These are phyloP conservation scores for Eupsittula cactorum DNA, from an alignment of 2,113 vertebrate species.

Conservation along the genomic window DNA sequence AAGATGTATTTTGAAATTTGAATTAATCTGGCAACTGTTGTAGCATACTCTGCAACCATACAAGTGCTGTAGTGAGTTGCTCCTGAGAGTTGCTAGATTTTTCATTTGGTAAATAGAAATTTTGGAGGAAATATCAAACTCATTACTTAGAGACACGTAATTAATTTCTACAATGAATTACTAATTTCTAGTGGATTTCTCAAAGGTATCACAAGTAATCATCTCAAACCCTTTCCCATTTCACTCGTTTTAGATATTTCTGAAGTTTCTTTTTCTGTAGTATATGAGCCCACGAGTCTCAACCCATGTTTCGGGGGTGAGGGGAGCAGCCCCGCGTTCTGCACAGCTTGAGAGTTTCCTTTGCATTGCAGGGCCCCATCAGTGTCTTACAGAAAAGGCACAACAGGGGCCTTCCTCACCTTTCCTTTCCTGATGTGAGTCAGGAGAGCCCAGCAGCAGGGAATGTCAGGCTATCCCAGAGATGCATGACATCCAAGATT, in stretches of 20 bases:
- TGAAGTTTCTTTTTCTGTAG: background rate
- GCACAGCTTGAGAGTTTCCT: background rate
- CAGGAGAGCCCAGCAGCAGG: background rate
- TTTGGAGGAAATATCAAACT: background rate
- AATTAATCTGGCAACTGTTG: background rate
- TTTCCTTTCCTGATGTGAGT: background rate
- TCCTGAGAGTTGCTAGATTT: background rate
- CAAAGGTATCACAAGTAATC: background rate
- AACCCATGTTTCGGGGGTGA: accelerated
- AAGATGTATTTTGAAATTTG: background rate
- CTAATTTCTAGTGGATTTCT: background rate
- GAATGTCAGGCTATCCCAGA: background rate
- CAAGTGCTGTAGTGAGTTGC: background rate
- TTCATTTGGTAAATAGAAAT: background rate
- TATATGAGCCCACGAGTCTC: background rate
- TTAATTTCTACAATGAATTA: background rate
- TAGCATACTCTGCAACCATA: background rate
- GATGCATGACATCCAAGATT: background rate
- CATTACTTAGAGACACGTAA: background rate
- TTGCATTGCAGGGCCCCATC: accelerated
- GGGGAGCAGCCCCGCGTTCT: accelerated
- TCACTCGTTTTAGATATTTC: background rate
- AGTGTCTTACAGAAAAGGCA: background rate
- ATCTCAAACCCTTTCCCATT: background rate
- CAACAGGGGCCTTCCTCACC: background rate